Evolutionary conservation across 2,888 invertebrate species (phyloP).

Genomic region (Amphipoea lucens): DNA sequence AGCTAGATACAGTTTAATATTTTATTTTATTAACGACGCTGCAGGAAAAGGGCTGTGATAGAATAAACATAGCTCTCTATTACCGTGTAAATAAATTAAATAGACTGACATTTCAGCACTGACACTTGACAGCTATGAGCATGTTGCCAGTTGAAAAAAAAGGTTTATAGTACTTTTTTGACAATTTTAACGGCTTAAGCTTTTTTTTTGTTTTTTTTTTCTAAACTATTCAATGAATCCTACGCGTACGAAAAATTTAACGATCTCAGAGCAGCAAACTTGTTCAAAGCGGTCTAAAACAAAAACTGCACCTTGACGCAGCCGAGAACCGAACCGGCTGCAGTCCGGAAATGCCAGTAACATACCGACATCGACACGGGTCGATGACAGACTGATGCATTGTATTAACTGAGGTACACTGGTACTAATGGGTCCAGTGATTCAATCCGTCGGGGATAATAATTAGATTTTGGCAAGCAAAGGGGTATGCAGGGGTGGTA

Average conservation of each 20-base stretch:
- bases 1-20: neutral
- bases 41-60: neutral
- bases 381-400: conserved; percentile 58
- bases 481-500: no score
- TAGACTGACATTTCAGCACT: neutral
- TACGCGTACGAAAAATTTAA: conserved; percentile 3
- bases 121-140: neutral
- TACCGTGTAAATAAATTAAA: neutral
- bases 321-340: conserved; percentile 56
- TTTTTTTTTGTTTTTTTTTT: neutral
- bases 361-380: conserved; percentile 53
- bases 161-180: neutral
- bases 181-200: neutral
- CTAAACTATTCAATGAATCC: neutral
- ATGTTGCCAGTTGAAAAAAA: conserved; percentile 12
- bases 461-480: neutral
- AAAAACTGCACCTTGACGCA: conserved; percentile 56
- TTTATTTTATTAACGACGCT: neutral
- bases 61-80: neutral
- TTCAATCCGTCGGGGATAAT: neutral
- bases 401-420: conserved; percentile 19
- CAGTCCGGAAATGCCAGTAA: conserved; percentile 63
- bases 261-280: conserved; percentile 13
- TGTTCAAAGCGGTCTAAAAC: conserved; percentile 37
- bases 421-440: neutral